Conservation (phyloP, 92 coral and sea anemone species). For the Siderastrea radians region DNA sequence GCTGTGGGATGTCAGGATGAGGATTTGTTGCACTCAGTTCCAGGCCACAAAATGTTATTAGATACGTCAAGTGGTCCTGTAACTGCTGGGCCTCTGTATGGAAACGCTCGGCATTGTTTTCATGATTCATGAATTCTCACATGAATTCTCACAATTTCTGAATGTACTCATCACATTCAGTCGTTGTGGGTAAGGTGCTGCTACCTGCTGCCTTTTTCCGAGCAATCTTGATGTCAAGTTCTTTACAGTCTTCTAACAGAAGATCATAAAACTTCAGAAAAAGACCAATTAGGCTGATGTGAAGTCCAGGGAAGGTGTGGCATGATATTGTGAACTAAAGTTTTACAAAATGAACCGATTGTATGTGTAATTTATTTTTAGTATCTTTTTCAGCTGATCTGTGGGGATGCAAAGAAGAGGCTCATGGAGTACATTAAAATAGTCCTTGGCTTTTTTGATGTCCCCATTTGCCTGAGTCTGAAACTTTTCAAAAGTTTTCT, state of each 20-base stretch:
- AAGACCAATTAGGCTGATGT: slow-evolving; percentile 29
- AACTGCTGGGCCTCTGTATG: slow-evolving; percentile 28
- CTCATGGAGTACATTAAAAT: slow-evolving; percentile 36
- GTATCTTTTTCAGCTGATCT: slow-evolving; percentile 11
- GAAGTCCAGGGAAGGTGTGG: slow-evolving; percentile 21
- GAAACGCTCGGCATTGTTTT: slow-evolving; percentile 8
- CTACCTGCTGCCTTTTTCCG: not conserved
- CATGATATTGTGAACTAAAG: not conserved
- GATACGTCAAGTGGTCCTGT: slow-evolving; percentile 32
- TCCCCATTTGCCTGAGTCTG: slow-evolving; percentile 19
- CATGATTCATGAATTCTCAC: not conserved
- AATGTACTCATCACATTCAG: not conserved
- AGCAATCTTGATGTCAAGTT: slow-evolving; percentile 6
- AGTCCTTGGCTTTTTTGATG: slow-evolving; percentile 36
- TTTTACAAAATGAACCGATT: not conserved
- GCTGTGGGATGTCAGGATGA: not conserved
- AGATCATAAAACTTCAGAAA: slow-evolving; percentile 15
- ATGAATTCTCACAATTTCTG: too few relatives aligned
- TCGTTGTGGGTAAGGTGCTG: not conserved
- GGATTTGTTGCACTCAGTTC: slow-evolving; percentile 1
- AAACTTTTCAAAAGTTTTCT: not conserved
- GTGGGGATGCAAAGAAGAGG: slow-evolving; percentile 37
- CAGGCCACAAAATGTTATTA: not conserved
- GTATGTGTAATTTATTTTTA: not conserved
- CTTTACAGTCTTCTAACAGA: slow-evolving; percentile 12